Evolutionary conservation across 1,140 invertebrate genomes (phyloP).

Genomic region (Globodera ellingtonae): DNA sequence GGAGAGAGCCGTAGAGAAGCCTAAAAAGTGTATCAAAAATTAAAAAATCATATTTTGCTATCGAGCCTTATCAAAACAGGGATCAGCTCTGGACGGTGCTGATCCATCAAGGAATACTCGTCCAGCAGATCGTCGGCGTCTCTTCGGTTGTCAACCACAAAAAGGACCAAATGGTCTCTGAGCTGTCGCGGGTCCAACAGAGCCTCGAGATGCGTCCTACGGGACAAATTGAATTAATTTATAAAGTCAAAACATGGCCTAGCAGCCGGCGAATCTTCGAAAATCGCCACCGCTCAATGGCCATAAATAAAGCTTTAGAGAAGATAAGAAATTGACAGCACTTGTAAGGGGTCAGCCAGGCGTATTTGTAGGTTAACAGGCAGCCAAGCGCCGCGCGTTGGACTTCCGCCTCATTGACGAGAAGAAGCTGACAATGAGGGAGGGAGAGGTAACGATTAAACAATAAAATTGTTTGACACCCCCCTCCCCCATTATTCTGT

Average conservation of each 20-base stretch:
- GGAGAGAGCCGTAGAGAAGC: conserved; percentile 29
- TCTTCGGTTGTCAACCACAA: conserved; percentile 27
- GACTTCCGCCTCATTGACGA: conserved; percentile 35
- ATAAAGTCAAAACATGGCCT: background rate
- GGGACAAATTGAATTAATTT: background rate
- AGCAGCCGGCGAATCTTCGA: no score
- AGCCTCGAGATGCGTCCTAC: conserved; percentile 7
- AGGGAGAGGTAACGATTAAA: no score
- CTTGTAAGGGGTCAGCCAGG: conserved; percentile 31
- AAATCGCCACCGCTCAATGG: no score
- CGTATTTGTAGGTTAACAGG: conserved; percentile 46
- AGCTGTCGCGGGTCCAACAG: conserved; percentile 13
- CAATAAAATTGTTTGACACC: no score
- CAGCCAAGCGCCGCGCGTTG: conserved; percentile 39
- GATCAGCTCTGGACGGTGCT: conserved; percentile 28
- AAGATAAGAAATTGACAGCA: background rate
- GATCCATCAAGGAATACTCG: conserved; percentile 12
- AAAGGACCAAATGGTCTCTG: conserved; percentile 29
- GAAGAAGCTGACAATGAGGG: conserved; percentile 14
- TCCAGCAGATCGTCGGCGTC: background rate
- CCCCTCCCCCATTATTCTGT: background rate
- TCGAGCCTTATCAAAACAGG: conserved; percentile 23
- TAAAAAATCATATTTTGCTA: background rate
- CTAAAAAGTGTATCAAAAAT: background rate
- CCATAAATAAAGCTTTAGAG: no score